A percentile compares a stretch with the other conserved stretches of the same genome.
phyloP scores from a whole-genome alignment of 2,888 invertebrate genomes.

The Cryptocheilus praepositus region DNA sequence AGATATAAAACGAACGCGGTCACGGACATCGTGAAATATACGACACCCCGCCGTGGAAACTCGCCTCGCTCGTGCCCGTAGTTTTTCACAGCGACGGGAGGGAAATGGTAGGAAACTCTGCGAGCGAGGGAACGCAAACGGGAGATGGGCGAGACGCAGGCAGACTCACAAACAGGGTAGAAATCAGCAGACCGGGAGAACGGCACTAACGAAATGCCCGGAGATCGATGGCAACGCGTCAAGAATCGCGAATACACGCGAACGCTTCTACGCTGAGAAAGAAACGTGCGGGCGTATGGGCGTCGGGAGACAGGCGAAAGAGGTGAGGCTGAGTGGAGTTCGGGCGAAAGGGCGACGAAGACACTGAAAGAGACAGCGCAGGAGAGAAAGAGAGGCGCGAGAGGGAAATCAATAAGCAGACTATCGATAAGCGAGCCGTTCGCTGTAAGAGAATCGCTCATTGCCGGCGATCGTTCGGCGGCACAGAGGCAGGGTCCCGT shows the following conservation, averaged over 20 bases:
- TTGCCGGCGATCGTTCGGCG: neutral
- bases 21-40: slow-evolving; percentile 10
- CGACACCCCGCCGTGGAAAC: slow-evolving; percentile 13
- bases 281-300: slow-evolving; percentile 2
- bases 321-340: neutral
- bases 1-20: neutral
- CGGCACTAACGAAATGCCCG: too few species aligned
- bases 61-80: slow-evolving; percentile 13
- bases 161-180: too few species aligned
- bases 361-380: slow-evolving; percentile 18
- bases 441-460: slow-evolving; percentile 23
- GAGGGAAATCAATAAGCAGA: slow-evolving; percentile 53
- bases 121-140: neutral
- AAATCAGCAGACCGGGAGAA: too few species aligned
- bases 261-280: too few species aligned
- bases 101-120: neutral
- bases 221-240: too few species aligned
- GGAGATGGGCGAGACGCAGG: too few species aligned
- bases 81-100: slow-evolving; percentile 4
- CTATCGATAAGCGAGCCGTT: slow-evolving; percentile 41
- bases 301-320: neutral
- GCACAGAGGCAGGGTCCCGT: neutral
- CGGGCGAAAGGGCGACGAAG: neutral
- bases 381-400: slow-evolving; percentile 19
- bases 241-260: too few species aligned